Percentiles rank a stretch among this genome's conserved stretches.
These are phyloP conservation scores for Parotia lawesii DNA, from an alignment of 2,113 vertebrate species.

Conservation along the genomic window DNA sequence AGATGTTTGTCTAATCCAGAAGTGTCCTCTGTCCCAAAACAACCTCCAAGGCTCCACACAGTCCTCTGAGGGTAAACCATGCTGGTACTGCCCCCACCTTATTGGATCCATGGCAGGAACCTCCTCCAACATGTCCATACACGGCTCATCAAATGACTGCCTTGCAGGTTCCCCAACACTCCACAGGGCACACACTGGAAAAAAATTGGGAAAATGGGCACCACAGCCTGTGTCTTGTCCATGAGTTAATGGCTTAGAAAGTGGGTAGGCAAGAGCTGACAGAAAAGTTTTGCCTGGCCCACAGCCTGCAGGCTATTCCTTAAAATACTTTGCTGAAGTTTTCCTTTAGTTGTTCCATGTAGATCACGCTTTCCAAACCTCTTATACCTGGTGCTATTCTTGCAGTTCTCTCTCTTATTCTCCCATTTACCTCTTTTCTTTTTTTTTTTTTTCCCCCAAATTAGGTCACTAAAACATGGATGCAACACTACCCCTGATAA, in stretches of 20 bases:
- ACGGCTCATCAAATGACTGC: accelerated
- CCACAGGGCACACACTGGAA: neutral
- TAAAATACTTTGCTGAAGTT: neutral
- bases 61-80: neutral
- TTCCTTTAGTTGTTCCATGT: neutral
- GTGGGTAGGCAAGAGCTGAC: neutral
- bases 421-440: neutral
- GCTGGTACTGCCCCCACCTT: neutral
- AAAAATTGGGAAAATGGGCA: neutral
- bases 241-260: neutral
- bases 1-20: neutral
- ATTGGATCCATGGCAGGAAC: accelerated
- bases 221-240: neutral
- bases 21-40: neutral
- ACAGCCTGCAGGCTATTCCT: neutral
- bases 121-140: accelerated
- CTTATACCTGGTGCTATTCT: neutral
- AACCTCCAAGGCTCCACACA: neutral
- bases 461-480: neutral
- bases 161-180: neutral
- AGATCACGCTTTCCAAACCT: neutral
- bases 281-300: neutral
- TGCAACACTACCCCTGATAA: neutral
- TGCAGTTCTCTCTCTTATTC: neutral
- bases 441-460: neutral